Percentiles rank a stretch among this genome's conserved stretches.
These are phyloP conservation scores for Thunnus albacares DNA, from an alignment of 2,797 vertebrate genomes.

Conservation along the genomic window DNA sequence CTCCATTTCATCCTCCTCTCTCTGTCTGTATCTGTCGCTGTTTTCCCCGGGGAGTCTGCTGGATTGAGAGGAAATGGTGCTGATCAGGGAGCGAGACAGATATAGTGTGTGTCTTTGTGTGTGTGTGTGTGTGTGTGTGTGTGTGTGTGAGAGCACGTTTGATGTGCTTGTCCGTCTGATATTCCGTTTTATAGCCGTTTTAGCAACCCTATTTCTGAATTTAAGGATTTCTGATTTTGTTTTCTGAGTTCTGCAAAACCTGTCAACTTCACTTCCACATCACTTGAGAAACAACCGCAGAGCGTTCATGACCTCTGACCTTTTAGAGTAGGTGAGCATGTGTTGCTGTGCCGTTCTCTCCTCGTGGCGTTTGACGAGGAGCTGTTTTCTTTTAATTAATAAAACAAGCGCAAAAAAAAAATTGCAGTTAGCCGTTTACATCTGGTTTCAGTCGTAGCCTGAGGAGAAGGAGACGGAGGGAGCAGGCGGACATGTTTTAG, in stretches of 20 bases:
- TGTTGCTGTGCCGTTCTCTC: neutral
- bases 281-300: neutral
- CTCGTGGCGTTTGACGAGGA: conserved; percentile 31
- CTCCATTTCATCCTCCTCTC: conserved; percentile 40
- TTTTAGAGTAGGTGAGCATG: neutral
- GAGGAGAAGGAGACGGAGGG: conserved; percentile 24
- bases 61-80: conserved; percentile 60
- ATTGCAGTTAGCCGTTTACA: conserved; percentile 31
- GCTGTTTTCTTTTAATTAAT: conserved; percentile 40
- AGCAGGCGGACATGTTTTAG: conserved; percentile 28
- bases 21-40: conserved; percentile 43
- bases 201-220: neutral
- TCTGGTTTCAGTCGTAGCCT: conserved; percentile 33
- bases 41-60: conserved; percentile 44
- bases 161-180: neutral
- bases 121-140: conserved; percentile 9
- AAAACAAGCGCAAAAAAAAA: conserved; percentile 21
- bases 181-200: neutral
- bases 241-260: neutral
- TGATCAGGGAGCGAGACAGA: conserved; percentile 51
- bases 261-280: neutral
- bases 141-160: neutral
- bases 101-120: conserved; percentile 2
- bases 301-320: conserved; percentile 22
- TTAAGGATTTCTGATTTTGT: neutral